Base-by-base conservation (phyloP, 2,888 invertebrate genomes). In the Ectemnius lituratus region DNA sequence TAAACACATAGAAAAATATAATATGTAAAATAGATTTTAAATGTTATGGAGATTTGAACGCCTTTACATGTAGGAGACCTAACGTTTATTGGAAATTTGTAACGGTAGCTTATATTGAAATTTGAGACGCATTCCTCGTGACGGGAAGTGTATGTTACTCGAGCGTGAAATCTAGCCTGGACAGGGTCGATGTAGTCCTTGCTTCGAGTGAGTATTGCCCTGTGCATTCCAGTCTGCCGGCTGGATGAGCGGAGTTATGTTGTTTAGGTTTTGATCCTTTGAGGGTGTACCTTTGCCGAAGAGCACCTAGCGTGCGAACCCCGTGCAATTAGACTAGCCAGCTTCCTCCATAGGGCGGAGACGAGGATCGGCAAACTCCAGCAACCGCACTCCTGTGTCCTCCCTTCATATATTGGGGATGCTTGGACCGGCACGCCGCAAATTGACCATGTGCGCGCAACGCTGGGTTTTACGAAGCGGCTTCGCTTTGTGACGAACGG, bases 351-450 rank as follows among this genome's bases (percentile, higher is more conserved):
- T 71, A 79, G 71, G 70, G 77, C 63, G 68, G 69, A 74, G 61
- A 65, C 49, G 64, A 73, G 76, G 82, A 84, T 84, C 77, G 84
- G 81, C 69, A 81, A 85, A 84, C 81, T 85, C 78, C 67, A 76
- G 80, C 83, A 85, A 84, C 79, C 82, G 72, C 72, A 76, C 57
- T 76, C 73, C 73, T 11, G 37, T 37, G 8, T 11, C 78, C 69
- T 70, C 73, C 68, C 67, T 70, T 76, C 73, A 70, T 75, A 71
- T 66, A 76, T 80, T 67, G 63, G 67, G 27, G 57, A 57, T 56
- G 37, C 37, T 23, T 57, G 70, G 67, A 49, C 66, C 58, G 23
- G 68, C 75, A 37, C 62, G 68, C 77, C 74, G 73, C 70, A 80
- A 82, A 82, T 82, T 73, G 76, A 78, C 71, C 64, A 52, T 70